Evolutionary conservation across 1,140 invertebrate genomes (phyloP).

Genomic region (Macrotrachela quadricornifera): DNA sequence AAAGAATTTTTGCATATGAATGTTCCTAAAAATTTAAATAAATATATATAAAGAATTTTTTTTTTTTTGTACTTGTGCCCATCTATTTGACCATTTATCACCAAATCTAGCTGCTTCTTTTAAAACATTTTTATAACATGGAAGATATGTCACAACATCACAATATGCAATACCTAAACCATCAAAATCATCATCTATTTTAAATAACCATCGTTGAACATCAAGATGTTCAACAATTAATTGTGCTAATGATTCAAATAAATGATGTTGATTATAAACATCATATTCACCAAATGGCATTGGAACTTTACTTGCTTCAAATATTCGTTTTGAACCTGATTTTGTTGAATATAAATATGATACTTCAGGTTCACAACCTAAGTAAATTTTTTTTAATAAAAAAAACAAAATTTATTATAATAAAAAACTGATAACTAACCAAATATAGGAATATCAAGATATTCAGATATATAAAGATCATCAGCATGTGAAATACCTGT

Average conservation of each 20-base stretch:
- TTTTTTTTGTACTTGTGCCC: slow-evolving; percentile 21
- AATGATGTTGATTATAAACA: slow-evolving; percentile 26
- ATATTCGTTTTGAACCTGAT: slow-evolving; percentile 28
- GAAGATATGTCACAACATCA: slow-evolving; percentile 20
- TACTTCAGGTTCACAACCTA: slow-evolving; percentile 23
- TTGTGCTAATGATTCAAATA: slow-evolving; percentile 26
- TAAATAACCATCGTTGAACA: slow-evolving; percentile 27
- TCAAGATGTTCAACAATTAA: slow-evolving; percentile 26
- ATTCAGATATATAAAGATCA: slow-evolving; percentile 24
- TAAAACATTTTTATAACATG: slow-evolving; percentile 24
- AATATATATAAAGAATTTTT: neutral
- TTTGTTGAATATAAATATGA: slow-evolving; percentile 26
- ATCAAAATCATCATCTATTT: slow-evolving; percentile 27
- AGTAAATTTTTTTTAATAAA: neutral
- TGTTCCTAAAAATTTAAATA: slow-evolving; percentile 19
- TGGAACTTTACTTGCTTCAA: slow-evolving; percentile 23
- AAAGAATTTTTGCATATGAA: slow-evolving; percentile 25
- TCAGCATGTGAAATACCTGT: slow-evolving; percentile 24
- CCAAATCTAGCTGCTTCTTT: slow-evolving; percentile 26
- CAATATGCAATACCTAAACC: slow-evolving; percentile 26
- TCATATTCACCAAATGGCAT: slow-evolving; percentile 26
- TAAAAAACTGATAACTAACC: neutral
- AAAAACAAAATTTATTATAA: neutral
- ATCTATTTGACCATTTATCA: slow-evolving; percentile 30
- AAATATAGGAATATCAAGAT: slow-evolving; percentile 23